Evolutionary conservation across 2,797 vertebrate genomes (phyloP).

Genomic region (Eulemur rubriventer): DNA sequence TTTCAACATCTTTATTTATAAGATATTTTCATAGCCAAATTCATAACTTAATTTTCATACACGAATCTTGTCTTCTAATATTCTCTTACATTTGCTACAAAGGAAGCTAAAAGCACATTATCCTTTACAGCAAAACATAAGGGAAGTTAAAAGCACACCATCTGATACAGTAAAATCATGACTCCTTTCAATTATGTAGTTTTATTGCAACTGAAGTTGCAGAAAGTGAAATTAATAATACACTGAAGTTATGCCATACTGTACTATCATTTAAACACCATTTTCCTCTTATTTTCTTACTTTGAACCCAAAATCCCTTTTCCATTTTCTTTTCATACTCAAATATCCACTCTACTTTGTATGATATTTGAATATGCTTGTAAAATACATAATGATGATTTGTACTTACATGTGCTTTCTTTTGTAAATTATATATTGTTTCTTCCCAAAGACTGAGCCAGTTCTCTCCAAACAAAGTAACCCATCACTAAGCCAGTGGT

Average conservation of each 20-base stretch:
- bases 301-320: background rate
- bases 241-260: background rate
- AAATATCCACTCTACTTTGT: background rate
- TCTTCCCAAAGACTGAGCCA: background rate
- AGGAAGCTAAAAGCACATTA: background rate
- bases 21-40: background rate
- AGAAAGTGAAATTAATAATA: background rate
- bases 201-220: background rate
- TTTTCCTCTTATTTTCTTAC: background rate
- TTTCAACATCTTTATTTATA: background rate
- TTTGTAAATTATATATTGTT: slow-evolving; percentile 8
- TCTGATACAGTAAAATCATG: background rate
- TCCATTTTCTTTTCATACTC: background rate
- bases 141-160: background rate
- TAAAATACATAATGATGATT: background rate
- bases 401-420: background rate
- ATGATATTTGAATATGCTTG: background rate
- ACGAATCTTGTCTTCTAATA: background rate
- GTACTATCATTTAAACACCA: background rate
- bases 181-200: background rate
- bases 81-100: background rate
- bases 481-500: background rate
- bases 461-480: background rate
- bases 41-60: background rate
- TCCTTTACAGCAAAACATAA: background rate